phyloP scores from a whole-genome alignment of 2,888 invertebrate genomes.

The Aphodius granarius region DNA sequence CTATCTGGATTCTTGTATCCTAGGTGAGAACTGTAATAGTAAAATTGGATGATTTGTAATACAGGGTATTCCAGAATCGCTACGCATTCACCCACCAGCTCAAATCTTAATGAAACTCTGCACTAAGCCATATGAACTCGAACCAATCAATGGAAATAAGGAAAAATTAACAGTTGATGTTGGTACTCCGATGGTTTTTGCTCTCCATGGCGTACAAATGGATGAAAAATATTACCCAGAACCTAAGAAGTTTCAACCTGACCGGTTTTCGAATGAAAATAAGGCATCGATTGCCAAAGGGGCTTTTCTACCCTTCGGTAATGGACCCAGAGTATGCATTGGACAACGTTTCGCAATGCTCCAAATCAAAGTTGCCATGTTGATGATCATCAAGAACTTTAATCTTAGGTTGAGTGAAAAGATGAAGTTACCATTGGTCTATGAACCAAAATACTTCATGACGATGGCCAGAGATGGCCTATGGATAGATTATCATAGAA shows the following conservation, averaged over 20 bases:
- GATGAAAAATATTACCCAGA: slow-evolving; percentile 34
- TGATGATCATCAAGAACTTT: slow-evolving; percentile 32
- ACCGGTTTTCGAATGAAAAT: slow-evolving; percentile 46
- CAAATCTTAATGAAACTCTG: slow-evolving; percentile 34
- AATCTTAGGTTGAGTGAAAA: slow-evolving; percentile 34
- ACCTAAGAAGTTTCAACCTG: slow-evolving; percentile 49
- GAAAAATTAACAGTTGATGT: slow-evolving; percentile 30
- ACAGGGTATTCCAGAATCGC: slow-evolving; percentile 38
- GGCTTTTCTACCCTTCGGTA: slow-evolving; percentile 42
- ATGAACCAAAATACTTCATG: slow-evolving; percentile 33
- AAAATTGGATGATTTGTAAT: slow-evolving; percentile 27
- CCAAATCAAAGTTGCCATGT: slow-evolving; percentile 23
- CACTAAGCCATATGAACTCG: slow-evolving; percentile 37
- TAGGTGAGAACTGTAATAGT: slow-evolving; percentile 16
- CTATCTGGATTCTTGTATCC: slow-evolving; percentile 17
- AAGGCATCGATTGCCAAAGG: slow-evolving; percentile 38
- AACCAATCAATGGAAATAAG: slow-evolving; percentile 29
- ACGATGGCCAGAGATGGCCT: slow-evolving; percentile 30
- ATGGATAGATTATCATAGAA: slow-evolving; percentile 36
- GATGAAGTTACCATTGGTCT: slow-evolving; percentile 33
- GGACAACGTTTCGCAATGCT: slow-evolving; percentile 40
- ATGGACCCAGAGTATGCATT: slow-evolving; percentile 43
- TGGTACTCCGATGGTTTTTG: slow-evolving; percentile 33
- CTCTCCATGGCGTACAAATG: slow-evolving; percentile 31
- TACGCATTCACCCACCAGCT: slow-evolving; percentile 35